These are phyloP conservation scores for Scomber scombrus DNA, from an alignment of 2,113 vertebrate genomes.

Conservation along the genomic window DNA sequence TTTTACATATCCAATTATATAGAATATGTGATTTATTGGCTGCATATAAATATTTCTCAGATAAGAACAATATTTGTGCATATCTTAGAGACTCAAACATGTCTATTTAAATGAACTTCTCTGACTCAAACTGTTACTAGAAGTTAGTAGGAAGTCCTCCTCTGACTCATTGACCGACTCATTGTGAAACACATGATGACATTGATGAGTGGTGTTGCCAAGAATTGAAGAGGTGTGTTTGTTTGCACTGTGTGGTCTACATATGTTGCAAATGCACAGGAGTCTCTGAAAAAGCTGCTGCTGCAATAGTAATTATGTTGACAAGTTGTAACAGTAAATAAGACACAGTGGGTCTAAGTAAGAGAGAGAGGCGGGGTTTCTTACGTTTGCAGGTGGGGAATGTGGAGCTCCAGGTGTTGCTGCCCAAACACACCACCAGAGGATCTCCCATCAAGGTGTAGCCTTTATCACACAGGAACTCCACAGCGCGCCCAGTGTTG, in stretches of 20 bases:
- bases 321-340: not conserved
- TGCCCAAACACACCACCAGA: conserved; percentile 86
- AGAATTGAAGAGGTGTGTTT: not conserved
- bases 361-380: conserved; percentile 66
- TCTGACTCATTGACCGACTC: not conserved
- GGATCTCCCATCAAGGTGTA: conserved; percentile 89
- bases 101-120: not conserved
- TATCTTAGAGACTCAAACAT: not conserved
- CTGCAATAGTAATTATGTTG: not conserved
- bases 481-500: conserved; percentile 84
- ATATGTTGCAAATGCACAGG: not conserved
- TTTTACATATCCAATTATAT: too few species aligned
- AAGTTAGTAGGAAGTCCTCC: too few species aligned
- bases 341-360: too few species aligned
- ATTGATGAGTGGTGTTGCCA: conserved; percentile 8
- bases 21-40: too few species aligned
- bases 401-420: conserved; percentile 89
- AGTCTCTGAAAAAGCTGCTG: not conserved
- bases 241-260: not conserved
- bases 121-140: not conserved
- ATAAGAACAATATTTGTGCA: not conserved
- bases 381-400: conserved; percentile 92
- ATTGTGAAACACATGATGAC: conserved; percentile 9
- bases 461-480: conserved; percentile 89
- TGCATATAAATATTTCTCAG: not conserved